Percentiles rank a stretch among this genome's conserved stretches.
Conservation (phyloP, 2,113 vertebrate genomes). For the Nanorana parkeri region DNA sequence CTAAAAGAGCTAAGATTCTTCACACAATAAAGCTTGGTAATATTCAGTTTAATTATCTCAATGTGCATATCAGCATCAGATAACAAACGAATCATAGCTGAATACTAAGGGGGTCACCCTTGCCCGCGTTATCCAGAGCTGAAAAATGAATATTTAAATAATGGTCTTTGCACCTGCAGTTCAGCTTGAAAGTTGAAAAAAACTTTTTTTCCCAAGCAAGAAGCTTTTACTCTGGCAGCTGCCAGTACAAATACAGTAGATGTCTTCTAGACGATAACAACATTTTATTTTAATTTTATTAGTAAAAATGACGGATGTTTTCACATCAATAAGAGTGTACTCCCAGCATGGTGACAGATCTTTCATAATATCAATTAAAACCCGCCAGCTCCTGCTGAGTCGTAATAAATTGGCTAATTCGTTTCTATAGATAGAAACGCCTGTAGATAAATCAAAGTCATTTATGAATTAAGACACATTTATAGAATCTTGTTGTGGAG, state of each 20-base stretch:
- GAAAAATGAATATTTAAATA: too few species aligned
- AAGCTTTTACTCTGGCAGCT: background rate
- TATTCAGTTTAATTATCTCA: too few species aligned
- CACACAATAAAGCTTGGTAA: too few species aligned
- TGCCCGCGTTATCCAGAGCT: too few species aligned
- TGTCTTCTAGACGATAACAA: background rate
- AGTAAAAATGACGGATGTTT: slow-evolving; percentile 38
- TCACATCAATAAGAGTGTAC: slow-evolving; percentile 26
- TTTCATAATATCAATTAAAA: slow-evolving; percentile 30
- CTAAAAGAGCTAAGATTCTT: too few species aligned
- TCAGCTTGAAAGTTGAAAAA: background rate
- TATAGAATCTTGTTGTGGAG: background rate
- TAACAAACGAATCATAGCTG: too few species aligned
- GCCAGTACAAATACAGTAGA: background rate
- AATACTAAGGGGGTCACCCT: too few species aligned
- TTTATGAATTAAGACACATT: slow-evolving; percentile 20
- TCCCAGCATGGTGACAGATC: slow-evolving; percentile 37
- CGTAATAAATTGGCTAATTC: slow-evolving; percentile 21
- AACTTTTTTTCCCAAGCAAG: background rate
- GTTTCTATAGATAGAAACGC: background rate
- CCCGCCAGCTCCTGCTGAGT: slow-evolving; percentile 19
- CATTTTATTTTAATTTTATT: slow-evolving; percentile 10
- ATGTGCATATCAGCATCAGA: too few species aligned
- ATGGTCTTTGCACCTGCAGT: too few species aligned
- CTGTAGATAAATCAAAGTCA: slow-evolving; percentile 6